phyloP scores from a whole-genome alignment of 2,888 invertebrate genomes.

The Spodoptera picta region DNA sequence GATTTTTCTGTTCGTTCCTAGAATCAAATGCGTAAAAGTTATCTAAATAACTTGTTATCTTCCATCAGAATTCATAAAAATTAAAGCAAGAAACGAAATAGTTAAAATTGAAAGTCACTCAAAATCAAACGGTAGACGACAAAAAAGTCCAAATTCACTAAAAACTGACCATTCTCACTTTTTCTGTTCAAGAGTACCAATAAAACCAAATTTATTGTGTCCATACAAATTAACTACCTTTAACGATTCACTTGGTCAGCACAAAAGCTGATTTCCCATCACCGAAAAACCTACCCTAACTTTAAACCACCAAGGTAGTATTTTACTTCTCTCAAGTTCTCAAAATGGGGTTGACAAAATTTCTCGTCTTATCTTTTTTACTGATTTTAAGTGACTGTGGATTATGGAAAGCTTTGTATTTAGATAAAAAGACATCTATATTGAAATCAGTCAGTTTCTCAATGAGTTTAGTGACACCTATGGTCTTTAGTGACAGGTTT shows the following conservation, averaged over 20 bases:
- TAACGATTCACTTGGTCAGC: slow-evolving; percentile 62
- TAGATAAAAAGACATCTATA: slow-evolving; percentile 49
- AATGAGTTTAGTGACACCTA: slow-evolving; percentile 31
- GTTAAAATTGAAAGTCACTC: slow-evolving; percentile 42
- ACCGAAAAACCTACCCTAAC: slow-evolving; percentile 14
- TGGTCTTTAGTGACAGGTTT: slow-evolving; percentile 1
- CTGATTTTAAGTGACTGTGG: slow-evolving; percentile 41
- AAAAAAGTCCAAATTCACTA: slow-evolving; percentile 62
- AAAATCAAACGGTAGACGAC: slow-evolving; percentile 49
- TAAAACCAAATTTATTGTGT: slow-evolving; percentile 84
- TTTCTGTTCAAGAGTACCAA: slow-evolving; percentile 68
- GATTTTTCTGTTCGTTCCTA: no score
- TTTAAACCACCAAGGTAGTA: background rate
- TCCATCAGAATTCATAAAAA: background rate
- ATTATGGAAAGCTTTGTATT: slow-evolving; percentile 36
- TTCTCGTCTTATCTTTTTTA: slow-evolving; percentile 42
- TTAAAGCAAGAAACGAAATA: background rate
- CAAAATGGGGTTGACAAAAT: slow-evolving; percentile 40
- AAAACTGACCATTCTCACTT: slow-evolving; percentile 68
- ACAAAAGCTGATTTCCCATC: slow-evolving; percentile 50
- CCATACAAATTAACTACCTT: slow-evolving; percentile 72
- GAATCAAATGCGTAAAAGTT: no score
- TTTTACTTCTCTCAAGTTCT: slow-evolving; percentile 57
- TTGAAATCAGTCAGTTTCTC: slow-evolving; percentile 42
- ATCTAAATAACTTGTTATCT: background rate